phyloP scores from a whole-genome alignment of 2,888 invertebrate genomes.

The Agelastica alni region DNA sequence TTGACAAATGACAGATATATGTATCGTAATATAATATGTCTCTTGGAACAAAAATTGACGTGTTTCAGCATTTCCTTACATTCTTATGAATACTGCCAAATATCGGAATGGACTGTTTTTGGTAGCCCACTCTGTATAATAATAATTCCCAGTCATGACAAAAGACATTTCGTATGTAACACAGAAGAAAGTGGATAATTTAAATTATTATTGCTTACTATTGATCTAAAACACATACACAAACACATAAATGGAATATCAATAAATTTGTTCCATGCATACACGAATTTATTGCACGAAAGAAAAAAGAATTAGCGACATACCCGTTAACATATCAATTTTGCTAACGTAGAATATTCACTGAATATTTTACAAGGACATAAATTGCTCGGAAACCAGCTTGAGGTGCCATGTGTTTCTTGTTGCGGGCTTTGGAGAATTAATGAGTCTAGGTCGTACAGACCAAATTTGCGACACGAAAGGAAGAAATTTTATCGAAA shows the following conservation, averaged over 20 bases:
- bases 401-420: constrained; percentile 27
- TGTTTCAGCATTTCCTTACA: too few relatives aligned
- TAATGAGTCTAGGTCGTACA: constrained; percentile 24
- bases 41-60: too few relatives aligned
- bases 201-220: too few relatives aligned
- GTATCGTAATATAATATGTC: too few relatives aligned
- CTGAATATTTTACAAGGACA: constrained; percentile 25
- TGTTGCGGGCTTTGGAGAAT: constrained; percentile 25
- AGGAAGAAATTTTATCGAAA: constrained; percentile 19
- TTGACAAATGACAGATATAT: too few relatives aligned
- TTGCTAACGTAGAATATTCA: constrained; percentile 21
- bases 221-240: neutral
- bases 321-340: constrained; percentile 24
- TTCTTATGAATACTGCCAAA: too few relatives aligned
- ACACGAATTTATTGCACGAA: constrained; percentile 5
- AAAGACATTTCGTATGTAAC: too few relatives aligned
- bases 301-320: constrained; percentile 18
- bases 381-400: constrained; percentile 24
- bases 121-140: too few relatives aligned
- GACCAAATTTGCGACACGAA: constrained; percentile 24
- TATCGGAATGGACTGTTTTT: too few relatives aligned
- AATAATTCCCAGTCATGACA: too few relatives aligned
- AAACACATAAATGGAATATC: constrained; percentile 6
- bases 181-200: too few relatives aligned
- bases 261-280: neutral